Conservation (phyloP, 2,888 invertebrate species). For the Brachylomia viminalis region DNA sequence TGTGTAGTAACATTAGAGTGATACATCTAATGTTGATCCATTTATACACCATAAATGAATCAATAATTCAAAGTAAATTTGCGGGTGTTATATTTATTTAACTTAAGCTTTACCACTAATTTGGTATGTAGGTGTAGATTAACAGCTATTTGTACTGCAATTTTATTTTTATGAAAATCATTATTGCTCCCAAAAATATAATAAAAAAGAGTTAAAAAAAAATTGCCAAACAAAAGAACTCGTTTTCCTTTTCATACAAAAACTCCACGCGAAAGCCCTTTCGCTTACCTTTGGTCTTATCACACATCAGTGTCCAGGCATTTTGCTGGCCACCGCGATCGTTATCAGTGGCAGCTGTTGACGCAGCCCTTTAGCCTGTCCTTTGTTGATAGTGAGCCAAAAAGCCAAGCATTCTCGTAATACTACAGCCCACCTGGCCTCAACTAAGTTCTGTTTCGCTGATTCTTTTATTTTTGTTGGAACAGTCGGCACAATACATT, state of each 20-base stretch:
- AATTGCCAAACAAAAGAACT: neutral
- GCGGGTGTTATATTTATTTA: neutral
- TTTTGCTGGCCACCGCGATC: slow-evolving; percentile 51
- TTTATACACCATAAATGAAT: too few relatives aligned
- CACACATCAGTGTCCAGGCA: slow-evolving; percentile 55
- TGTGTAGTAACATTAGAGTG: neutral
- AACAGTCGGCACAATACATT: neutral
- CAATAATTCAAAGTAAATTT: neutral
- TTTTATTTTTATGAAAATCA: neutral
- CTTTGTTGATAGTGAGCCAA: slow-evolving; percentile 65
- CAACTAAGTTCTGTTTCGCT: slow-evolving; percentile 21
- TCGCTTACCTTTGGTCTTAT: slow-evolving; percentile 38
- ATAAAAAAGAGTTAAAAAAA: neutral
- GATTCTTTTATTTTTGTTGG: slow-evolving; percentile 45
- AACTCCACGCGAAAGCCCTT: slow-evolving; percentile 25
- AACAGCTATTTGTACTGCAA: neutral
- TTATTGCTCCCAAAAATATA: neutral
- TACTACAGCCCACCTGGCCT: slow-evolving; percentile 54
- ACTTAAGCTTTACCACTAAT: neutral
- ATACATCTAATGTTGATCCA: neutral
- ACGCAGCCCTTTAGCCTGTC: slow-evolving; percentile 48
- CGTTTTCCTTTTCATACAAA: slow-evolving; percentile 12
- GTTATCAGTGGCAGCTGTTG: slow-evolving; percentile 64
- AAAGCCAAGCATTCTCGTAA: slow-evolving; percentile 43
- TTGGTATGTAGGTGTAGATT: neutral